Conservation (phyloP, 2,113 vertebrate species). For the Tyto alba region DNA sequence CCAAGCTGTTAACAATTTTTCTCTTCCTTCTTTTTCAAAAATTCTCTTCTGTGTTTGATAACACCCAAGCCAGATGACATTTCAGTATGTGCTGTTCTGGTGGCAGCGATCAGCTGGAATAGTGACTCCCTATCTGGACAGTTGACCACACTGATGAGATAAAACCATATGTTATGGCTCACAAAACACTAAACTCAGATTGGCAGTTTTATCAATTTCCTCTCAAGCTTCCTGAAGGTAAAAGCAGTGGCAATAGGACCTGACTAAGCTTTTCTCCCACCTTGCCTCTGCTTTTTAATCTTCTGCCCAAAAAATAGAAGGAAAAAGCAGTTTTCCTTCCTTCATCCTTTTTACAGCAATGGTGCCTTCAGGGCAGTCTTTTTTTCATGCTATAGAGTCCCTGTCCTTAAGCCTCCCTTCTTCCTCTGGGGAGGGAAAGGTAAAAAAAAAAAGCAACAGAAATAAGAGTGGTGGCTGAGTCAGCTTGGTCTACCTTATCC, state of each 20-base stretch:
- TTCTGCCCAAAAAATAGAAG: not conserved
- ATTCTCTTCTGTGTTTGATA: not conserved
- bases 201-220: not conserved
- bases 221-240: not conserved
- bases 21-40: not conserved
- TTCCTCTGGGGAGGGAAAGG: not conserved
- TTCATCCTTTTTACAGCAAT: not conserved
- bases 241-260: not conserved
- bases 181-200: not conserved
- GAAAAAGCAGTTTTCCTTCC: not conserved
- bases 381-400: not conserved
- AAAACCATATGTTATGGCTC: not conserved
- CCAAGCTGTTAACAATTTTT: not conserved
- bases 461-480: not conserved
- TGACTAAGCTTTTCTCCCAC: not conserved
- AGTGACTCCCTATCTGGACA: not conserved
- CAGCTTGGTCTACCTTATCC: not conserved
- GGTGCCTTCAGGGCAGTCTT: not conserved
- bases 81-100: not conserved
- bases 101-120: not conserved
- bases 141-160: not conserved
- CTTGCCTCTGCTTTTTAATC: not conserved
- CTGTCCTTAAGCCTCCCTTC: not conserved
- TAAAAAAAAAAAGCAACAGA: not conserved
- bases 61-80: not conserved